These are phyloP conservation scores for Tachypleus tridentatus DNA, from an alignment of 1,140 invertebrate species.

Conservation along the genomic window DNA sequence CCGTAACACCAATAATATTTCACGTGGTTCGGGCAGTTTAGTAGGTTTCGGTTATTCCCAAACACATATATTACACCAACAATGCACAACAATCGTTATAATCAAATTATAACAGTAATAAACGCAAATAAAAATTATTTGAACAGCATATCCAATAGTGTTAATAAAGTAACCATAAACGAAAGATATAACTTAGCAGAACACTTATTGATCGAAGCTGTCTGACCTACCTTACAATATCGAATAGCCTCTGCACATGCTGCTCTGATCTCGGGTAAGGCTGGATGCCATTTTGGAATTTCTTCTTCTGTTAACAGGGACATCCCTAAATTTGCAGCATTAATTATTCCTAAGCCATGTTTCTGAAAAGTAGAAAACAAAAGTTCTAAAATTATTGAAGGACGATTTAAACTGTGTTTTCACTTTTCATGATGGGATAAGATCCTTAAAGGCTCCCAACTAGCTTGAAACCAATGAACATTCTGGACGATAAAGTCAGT, in stretches of 20 bases:
- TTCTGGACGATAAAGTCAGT: not conserved
- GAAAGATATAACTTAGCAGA: too few species aligned
- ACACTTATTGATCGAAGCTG: too few species aligned
- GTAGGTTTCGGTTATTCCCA: too few species aligned
- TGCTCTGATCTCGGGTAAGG: conserved; percentile 49
- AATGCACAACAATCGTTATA: too few species aligned
- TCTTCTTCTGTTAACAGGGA: conserved; percentile 56
- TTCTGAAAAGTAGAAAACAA: conserved; percentile 39
- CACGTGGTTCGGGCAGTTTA: too few species aligned
- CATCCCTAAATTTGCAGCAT: conserved; percentile 65
- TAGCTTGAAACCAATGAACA: not conserved
- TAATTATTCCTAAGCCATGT: conserved; percentile 62
- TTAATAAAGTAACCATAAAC: too few species aligned
- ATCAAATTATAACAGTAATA: too few species aligned
- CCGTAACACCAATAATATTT: too few species aligned
- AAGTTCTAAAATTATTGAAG: conserved; percentile 3
- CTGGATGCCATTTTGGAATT: conserved; percentile 68
- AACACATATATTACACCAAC: too few species aligned
- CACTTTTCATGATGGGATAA: not conserved
- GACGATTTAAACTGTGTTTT: conserved; percentile 7
- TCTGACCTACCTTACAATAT: conserved; percentile 32
- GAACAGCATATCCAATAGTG: too few species aligned
- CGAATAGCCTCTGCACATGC: conserved; percentile 32
- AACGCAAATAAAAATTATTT: too few species aligned
- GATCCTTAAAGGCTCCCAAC: not conserved